These are phyloP conservation scores for Numenius arquata DNA, from an alignment of 2,113 vertebrate species.

Conservation along the genomic window DNA sequence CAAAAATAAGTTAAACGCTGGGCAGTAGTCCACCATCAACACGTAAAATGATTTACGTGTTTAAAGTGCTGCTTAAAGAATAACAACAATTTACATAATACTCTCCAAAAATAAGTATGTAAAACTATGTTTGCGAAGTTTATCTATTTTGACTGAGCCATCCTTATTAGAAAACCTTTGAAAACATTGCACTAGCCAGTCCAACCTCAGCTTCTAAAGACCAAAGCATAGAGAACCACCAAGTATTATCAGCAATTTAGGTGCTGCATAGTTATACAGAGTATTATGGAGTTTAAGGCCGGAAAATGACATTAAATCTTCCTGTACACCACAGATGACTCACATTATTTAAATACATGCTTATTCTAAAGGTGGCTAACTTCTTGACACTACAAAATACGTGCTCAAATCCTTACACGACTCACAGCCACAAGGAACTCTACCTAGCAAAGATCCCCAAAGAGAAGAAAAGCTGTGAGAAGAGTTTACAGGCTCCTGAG, in stretches of 20 bases:
- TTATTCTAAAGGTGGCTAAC: neutral
- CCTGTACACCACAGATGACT: neutral
- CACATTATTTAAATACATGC: neutral
- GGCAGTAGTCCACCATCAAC: neutral
- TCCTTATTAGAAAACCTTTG: neutral
- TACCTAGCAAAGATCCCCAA: neutral
- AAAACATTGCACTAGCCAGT: neutral
- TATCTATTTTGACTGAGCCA: neutral
- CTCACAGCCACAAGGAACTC: neutral
- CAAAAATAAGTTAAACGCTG: neutral
- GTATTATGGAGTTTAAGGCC: neutral
- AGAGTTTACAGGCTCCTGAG: neutral
- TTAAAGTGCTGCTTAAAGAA: neutral
- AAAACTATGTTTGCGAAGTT: neutral
- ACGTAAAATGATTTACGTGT: accelerated
- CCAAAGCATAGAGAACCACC: neutral
- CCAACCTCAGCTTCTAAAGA: neutral
- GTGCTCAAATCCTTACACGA: neutral
- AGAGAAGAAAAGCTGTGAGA: neutral
- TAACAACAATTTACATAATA: neutral
- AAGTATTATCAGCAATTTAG: neutral
- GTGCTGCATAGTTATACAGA: neutral
- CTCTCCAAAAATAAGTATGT: accelerated
- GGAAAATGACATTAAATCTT: neutral
- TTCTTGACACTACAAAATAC: neutral